Evolutionary conservation across 2,888 invertebrate species (phyloP).

Genomic region (Synanthedon tipuliformis): DNA sequence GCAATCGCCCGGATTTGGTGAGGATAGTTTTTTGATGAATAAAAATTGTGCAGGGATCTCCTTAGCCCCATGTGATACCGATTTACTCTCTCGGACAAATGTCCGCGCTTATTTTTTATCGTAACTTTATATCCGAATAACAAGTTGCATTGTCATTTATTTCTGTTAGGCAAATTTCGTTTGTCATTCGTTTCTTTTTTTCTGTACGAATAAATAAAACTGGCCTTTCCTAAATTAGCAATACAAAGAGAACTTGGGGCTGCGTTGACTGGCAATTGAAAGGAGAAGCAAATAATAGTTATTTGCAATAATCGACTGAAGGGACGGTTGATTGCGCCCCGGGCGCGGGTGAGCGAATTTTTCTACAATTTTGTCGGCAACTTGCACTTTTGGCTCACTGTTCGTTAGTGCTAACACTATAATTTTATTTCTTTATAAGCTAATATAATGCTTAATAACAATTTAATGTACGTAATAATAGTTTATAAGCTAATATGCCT

Average conservation of each 20-base stretch:
- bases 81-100: constrained; percentile 33
- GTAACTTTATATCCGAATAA: no score
- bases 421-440: constrained; percentile 2
- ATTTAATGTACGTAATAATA: no score
- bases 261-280: constrained; percentile 52
- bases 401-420: constrained; percentile 15
- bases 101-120: constrained; percentile 16
- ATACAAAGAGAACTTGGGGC: constrained; percentile 37
- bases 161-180: no score
- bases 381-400: constrained; percentile 23
- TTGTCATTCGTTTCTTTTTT: background rate
- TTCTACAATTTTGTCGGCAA: constrained; percentile 35
- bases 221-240: constrained; percentile 56
- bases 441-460: no score
- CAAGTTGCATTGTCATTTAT: constrained; percentile 21
- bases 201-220: constrained; percentile 35
- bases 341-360: constrained; percentile 33
- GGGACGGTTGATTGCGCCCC: constrained; percentile 65
- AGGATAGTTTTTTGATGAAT: constrained; percentile 52
- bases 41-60: constrained; percentile 39
- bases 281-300: constrained; percentile 59
- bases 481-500: no score
- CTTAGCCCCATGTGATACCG: constrained; percentile 34
- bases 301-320: constrained; percentile 60
- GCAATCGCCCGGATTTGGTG: constrained; percentile 49